Evolutionary conservation across 2,888 invertebrate species (phyloP), one percentile per base, ranked within the genome.

Genomic region (Patella ulyssiponensis): DNA sequence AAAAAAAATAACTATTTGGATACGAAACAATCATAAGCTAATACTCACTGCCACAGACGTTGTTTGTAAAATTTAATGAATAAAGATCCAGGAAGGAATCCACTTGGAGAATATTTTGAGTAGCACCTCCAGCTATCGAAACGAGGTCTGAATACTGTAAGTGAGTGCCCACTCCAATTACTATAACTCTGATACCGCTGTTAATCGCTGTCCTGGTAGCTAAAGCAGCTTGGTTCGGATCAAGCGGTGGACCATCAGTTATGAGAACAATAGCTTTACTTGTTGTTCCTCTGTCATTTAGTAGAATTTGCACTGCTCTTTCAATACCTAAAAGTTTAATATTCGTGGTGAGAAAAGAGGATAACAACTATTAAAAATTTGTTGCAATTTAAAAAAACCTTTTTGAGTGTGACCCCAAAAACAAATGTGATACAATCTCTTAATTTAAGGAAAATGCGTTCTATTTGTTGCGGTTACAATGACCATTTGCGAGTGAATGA

Each of bases 191-290:
- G 23, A 56, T 71, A 44, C 56, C 71, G 15, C 58, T 71, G 17
- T 33, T 54, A 11, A 71, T 71, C 3, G 76, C 76, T 27, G 27
- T 5, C 20, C 33, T 52, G n/a, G 56, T 71, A 17, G 52, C 71
- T 15, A 17, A 17, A 44, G 71, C 52, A 51, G 71, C 76, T 17
- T 52, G 51, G 9, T 54, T 23, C 14, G 71, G 23, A 71, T 53
- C 54, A 2, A 76, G 27, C 14, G 76, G 76, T 20, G 76, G 71
- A 7, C 76, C 76, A n/a, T 76, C 76, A 11, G 76, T 76, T 17
- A 76, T 71, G 33, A 76, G 56, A 2, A 76, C 20, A 15, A 76
- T 56, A 53, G 56, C 71, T 20, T 71, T 71, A 17, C 33, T 17
- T 11, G 33, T 27, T 20, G 17, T 54, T 17, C 75, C 20, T 3